phyloP scores from a whole-genome alignment of 2,888 invertebrate species.

The Trichogramma evanescens region DNA sequence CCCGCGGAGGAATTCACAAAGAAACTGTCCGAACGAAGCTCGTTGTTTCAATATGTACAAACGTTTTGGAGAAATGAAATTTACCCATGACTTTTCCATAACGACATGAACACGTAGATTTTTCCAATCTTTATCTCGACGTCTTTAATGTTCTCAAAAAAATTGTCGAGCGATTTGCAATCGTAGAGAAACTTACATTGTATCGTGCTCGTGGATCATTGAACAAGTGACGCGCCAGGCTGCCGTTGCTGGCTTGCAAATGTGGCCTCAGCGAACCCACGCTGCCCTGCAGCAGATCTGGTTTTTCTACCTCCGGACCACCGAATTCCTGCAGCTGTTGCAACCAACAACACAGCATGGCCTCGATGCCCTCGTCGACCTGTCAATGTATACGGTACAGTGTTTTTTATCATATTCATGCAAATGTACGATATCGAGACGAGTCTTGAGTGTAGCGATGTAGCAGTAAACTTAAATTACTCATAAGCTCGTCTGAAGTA shows the following conservation, averaged over 20 bases:
- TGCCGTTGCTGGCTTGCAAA: constrained; percentile 48
- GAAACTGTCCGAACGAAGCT: too few species aligned
- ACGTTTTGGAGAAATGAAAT: too few species aligned
- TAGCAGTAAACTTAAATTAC: neutral
- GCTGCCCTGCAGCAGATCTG: constrained; percentile 74
- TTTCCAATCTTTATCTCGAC: too few species aligned
- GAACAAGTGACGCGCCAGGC: constrained; percentile 54
- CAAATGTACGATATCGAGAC: neutral
- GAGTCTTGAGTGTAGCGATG: neutral
- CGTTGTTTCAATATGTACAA: too few species aligned
- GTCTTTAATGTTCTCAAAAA: too few species aligned
- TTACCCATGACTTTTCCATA: too few species aligned
- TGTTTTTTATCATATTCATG: neutral
- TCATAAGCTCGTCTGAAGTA: neutral
- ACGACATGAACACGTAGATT: too few species aligned
- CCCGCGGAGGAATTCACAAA: too few species aligned
- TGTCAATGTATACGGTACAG: constrained; percentile 30
- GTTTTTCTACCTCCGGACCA: constrained; percentile 75
- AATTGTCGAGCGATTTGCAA: too few species aligned
- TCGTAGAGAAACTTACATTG: constrained; percentile 57
- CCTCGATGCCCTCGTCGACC: constrained; percentile 78
- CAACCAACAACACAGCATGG: constrained; percentile 79
- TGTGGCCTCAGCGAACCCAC: constrained; percentile 55
- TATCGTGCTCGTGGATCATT: constrained; percentile 74
- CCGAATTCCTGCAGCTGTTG: constrained; percentile 79